Evolutionary conservation across 2,888 invertebrate species (phyloP), one percentile per base, ranked within the genome.

Genomic region (Penaeus monodon): DNA sequence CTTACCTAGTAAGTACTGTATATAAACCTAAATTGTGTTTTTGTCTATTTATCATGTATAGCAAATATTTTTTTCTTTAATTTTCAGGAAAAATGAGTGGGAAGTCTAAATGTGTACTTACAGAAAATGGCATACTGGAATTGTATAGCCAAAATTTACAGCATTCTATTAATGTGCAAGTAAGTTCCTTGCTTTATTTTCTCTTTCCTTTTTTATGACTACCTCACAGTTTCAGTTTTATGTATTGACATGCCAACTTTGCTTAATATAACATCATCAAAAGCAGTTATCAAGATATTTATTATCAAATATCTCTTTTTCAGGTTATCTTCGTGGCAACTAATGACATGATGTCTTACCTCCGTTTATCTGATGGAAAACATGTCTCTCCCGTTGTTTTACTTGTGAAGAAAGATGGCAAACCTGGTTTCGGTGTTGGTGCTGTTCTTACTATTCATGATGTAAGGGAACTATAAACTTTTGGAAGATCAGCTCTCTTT

Each of bases 291-390:
- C 57, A n/a, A 77, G 27, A 7, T 49, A 77, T 49, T 7, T 22
- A 49, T 49, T 49, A 24, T 38, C 22, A 76, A 63, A 24, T 7
- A 0, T 49, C 63, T 73, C 33, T 2, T 84, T 84, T 73, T 6
- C 85, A 86, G 85, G 85, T 86, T 24, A 86, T 86, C 24, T 86
- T 86, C 57, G 7, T 76, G 27, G 65, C 76, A 33, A 17, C n/a
- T 10, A 29, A 65, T 76, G 81, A 86, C 6, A 12, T n/a, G 44
- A 74, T 33, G 10, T 86, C 76, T 22, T 86, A 81, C 81, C 44
- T 86, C n/a, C 65, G 85, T 14, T 27, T 86, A 7, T 86, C 85
- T 24, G 85, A 86, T 33, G 85, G 85, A 27, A 76, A 57, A 74
- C 76, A 81, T 14, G 66, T 86, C 20, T 86, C 85, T 12, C 85